Conservation (phyloP, 2,797 vertebrate genomes). For the Tangara arthus region DNA sequence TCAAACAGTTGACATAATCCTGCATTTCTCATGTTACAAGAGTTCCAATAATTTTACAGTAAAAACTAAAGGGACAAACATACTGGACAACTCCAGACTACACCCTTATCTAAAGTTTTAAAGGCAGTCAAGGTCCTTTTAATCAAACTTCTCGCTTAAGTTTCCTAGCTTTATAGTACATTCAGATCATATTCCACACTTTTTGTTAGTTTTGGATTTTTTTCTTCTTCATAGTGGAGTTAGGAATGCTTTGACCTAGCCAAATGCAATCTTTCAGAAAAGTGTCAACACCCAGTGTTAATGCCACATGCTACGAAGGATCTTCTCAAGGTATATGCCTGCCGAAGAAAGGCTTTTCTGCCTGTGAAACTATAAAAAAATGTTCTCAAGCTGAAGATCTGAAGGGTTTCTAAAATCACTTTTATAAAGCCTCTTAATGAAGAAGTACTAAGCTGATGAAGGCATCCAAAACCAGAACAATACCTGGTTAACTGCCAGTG, state of each 20-base stretch:
- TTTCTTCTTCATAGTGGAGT: neutral
- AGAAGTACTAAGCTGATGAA: neutral
- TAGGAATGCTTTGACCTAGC: neutral
- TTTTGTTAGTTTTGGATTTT: neutral
- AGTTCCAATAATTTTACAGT: neutral
- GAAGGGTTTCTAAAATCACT: neutral
- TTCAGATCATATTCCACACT: neutral
- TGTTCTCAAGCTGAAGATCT: neutral
- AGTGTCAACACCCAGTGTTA: neutral
- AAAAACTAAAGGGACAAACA: neutral
- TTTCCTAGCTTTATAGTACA: neutral
- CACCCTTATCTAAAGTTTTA: neutral
- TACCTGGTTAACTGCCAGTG: neutral
- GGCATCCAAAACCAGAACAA: neutral
- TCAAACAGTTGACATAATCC: neutral
- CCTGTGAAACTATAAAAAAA: neutral
- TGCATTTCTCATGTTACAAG: neutral
- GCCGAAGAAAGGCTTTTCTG: neutral
- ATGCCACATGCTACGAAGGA: fast-evolving
- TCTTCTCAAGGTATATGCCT: neutral
- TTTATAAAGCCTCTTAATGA: neutral
- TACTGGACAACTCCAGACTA: neutral
- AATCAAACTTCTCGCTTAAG: neutral
- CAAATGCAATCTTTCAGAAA: neutral
- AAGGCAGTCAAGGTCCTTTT: neutral